Conservation (phyloP, 2,113 vertebrate genomes). For the Platysternon megacephalum region DNA sequence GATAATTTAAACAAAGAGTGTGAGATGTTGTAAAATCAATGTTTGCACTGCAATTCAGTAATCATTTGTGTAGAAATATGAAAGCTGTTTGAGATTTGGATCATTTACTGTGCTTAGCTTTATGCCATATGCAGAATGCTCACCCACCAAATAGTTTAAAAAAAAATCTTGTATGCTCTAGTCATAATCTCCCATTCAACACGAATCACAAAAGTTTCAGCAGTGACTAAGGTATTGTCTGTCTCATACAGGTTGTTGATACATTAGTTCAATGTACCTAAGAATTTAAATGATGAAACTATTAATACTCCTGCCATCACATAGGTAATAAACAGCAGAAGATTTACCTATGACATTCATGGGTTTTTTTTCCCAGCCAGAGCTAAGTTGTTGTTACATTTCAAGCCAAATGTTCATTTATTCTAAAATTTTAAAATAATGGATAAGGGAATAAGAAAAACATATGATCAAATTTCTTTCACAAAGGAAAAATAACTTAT, state of each 20-base stretch:
- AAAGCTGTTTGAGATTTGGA: background rate
- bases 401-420: background rate
- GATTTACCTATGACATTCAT: background rate
- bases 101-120: background rate
- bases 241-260: slow-evolving; percentile 23
- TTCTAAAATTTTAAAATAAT: background rate
- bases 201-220: background rate
- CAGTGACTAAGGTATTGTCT: background rate
- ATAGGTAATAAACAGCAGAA: background rate
- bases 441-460: slow-evolving; percentile 46
- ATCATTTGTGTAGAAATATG: background rate
- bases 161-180: background rate
- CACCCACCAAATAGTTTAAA: background rate
- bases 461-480: background rate
- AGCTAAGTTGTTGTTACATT: background rate
- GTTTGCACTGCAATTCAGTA: background rate
- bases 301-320: background rate
- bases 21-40: background rate
- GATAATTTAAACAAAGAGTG: background rate
- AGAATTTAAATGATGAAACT: background rate
- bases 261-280: background rate
- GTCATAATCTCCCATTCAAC: background rate
- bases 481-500: background rate
- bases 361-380: background rate
- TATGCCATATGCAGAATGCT: background rate